Percentiles rank a stretch among this genome's conserved stretches.
Conservation (phyloP, 2,888 invertebrate genomes). For the Elmis aenea region DNA sequence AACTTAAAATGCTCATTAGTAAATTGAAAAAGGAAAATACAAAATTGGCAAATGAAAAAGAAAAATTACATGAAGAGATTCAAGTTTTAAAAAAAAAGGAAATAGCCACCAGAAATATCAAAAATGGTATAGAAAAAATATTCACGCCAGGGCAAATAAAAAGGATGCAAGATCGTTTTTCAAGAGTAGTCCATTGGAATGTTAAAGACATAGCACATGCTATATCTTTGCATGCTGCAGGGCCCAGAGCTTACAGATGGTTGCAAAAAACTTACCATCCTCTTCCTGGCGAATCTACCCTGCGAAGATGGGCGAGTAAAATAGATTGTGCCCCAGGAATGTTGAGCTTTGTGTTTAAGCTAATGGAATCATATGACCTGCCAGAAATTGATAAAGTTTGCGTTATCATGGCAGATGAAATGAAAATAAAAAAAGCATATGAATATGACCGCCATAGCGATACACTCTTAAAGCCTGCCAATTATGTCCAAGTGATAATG, state of each 20-base stretch:
- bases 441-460: conserved; percentile 21
- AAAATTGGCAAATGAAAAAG: too few species aligned
- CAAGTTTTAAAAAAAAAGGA: too few species aligned
- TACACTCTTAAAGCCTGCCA: conserved; percentile 12
- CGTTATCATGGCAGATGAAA: conserved; percentile 21
- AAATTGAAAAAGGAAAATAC: too few species aligned
- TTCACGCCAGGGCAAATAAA: too few species aligned
- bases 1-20: too few species aligned
- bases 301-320: conserved; percentile 1
- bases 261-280: conserved; percentile 2
- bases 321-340: conserved; percentile 1
- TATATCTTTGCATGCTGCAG: conserved; percentile 3
- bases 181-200: too few species aligned
- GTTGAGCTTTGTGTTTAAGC: conserved; percentile 2
- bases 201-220: too few species aligned
- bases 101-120: too few species aligned
- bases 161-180: too few species aligned
- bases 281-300: conserved; percentile 1
- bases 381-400: conserved; percentile 13
- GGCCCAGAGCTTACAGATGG: conserved; percentile 1
- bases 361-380: not conserved
- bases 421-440: conserved; percentile 16
- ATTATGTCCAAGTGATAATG: conserved; percentile 23
- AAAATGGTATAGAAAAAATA: too few species aligned
- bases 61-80: too few species aligned